A percentile compares a stretch with the other conserved stretches of the same genome.
Evolutionary conservation across 2,888 invertebrate species (phyloP).

Genomic region (Chesias legatella): DNA sequence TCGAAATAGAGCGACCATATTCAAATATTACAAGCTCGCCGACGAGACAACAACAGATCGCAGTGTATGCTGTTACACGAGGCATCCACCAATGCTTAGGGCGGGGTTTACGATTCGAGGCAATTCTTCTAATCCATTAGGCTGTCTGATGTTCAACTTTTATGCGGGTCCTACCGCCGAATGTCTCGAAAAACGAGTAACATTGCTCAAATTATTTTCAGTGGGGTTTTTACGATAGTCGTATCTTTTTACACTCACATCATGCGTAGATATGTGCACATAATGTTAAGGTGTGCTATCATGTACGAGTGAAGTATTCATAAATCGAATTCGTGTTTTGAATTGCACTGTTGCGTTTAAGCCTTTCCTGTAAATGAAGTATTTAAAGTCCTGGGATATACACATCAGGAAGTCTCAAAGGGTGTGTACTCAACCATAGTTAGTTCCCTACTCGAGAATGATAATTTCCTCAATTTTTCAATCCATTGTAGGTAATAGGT

Average conservation of each 20-base stretch:
- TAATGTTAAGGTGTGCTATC: slow-evolving; percentile 68
- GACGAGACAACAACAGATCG: slow-evolving; percentile 54
- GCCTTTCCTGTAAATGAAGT: slow-evolving; percentile 4
- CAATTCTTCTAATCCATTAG: slow-evolving; percentile 79
- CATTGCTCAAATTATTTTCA: slow-evolving; percentile 78
- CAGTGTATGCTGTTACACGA: slow-evolving; percentile 58
- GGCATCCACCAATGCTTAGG: slow-evolving; percentile 57
- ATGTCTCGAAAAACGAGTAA: slow-evolving; percentile 74
- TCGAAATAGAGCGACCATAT: slow-evolving; percentile 35
- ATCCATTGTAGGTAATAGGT: too few species aligned
- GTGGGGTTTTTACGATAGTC: slow-evolving; percentile 75
- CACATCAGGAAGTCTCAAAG: too few species aligned
- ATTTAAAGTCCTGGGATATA: too few species aligned
- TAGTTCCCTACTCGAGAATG: too few species aligned
- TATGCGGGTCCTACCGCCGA: slow-evolving; percentile 73
- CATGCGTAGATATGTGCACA: slow-evolving; percentile 72
- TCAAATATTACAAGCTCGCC: slow-evolving; percentile 41
- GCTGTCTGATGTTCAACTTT: slow-evolving; percentile 73
- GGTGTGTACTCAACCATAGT: too few species aligned
- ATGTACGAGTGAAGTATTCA: slow-evolving; percentile 61
- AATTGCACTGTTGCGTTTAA: slow-evolving; percentile 47
- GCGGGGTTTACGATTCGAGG: slow-evolving; percentile 65
- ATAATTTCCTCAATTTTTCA: too few species aligned
- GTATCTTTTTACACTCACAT: slow-evolving; percentile 78
- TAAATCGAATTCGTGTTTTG: slow-evolving; percentile 74